Base-by-base conservation (phyloP, 1,140 invertebrate genomes). In the Brachionus angularis region DNA sequence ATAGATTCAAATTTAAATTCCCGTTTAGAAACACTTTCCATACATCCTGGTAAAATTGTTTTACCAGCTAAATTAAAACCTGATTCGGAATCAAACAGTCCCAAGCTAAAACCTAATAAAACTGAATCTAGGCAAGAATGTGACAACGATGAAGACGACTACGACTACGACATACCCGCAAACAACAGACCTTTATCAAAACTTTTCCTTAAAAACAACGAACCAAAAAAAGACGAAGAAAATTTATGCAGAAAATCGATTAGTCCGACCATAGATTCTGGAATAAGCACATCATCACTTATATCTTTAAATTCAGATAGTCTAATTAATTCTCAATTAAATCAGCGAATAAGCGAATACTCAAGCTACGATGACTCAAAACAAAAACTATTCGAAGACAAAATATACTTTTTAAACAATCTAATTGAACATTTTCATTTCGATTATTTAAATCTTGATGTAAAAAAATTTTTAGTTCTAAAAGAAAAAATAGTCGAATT, bases 221-320 rank as follows among this genome's bases (percentile, higher is more conserved):
- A 47, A 21, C 27, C 36, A 47, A 46, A 31, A 14, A 67, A 67
- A 47, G 62, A 67, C 16, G 16, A 47, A 3, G 62, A 47, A 21
- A 42, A 46, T 7, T 46, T 42, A 27, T 12, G n/a, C n/a, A n/a
- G 62, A 47, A 67, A 67, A 50, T 67, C 62, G 23, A 67, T 50
- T 3, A 67, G 62, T 36, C 62, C 62, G 36, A 67, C 62, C 10
- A 67, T 67, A 25, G 62, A 67, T 23, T 67, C 62, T 29, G 62
- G 62, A 5, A 67, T 67, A 21, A 67, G 62, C 44, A 67, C 62
- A 50, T 67, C 62, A 8, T 67, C 62, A 12, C 29, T 67, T 5
- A 50, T 67, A 14, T 34, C 29, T 18, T 42, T 67, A 23, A 50
- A 50, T n/a, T 47, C 42, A 46, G 42, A 46, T 5, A 5, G 27